Evolutionary conservation across 2,113 vertebrate species (phyloP).

Genomic region (Verasper variegatus): DNA sequence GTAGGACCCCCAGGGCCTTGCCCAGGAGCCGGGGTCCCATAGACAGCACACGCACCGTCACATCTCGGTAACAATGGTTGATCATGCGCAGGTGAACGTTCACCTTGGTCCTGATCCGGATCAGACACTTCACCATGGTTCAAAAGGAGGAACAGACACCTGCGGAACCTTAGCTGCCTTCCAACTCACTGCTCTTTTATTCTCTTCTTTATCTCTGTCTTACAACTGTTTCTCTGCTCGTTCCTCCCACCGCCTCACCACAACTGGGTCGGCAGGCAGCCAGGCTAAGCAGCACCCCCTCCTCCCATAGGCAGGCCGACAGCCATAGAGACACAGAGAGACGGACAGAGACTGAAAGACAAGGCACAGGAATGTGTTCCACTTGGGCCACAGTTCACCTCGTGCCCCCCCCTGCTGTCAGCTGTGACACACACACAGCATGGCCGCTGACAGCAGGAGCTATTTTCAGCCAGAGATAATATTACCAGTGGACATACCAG

Average conservation of each 20-base stretch:
- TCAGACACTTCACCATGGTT: constrained; percentile 92
- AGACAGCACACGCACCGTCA: constrained; percentile 88
- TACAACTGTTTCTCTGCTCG: neutral
- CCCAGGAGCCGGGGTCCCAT: constrained; percentile 88
- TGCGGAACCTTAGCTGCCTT: neutral
- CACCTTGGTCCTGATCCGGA: constrained; percentile 91
- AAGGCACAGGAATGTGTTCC: constrained; percentile 64
- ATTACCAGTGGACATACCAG: constrained; percentile 75
- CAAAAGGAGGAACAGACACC: neutral
- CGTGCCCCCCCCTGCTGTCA: constrained; percentile 35
- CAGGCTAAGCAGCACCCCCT: constrained; percentile 4
- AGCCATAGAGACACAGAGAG: constrained; percentile 23
- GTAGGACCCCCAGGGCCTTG: constrained; percentile 82
- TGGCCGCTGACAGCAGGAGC: constrained; percentile 66
- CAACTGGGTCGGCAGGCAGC: neutral
- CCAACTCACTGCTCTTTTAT: neutral
- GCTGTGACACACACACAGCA: constrained; percentile 66
- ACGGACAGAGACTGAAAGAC: constrained; percentile 51
- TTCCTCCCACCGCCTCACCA: constrained; percentile 7
- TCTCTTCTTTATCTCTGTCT: neutral
- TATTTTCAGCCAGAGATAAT: constrained; percentile 80
- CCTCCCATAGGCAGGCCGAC: constrained; percentile 18
- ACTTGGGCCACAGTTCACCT: constrained; percentile 40
- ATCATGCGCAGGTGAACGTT: constrained; percentile 90
- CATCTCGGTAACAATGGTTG: constrained; percentile 91